A percentile compares a stretch with the other conserved stretches of the same genome.
Evolutionary conservation across 2,797 vertebrate species (phyloP).

Genomic region (Tinamus major): DNA sequence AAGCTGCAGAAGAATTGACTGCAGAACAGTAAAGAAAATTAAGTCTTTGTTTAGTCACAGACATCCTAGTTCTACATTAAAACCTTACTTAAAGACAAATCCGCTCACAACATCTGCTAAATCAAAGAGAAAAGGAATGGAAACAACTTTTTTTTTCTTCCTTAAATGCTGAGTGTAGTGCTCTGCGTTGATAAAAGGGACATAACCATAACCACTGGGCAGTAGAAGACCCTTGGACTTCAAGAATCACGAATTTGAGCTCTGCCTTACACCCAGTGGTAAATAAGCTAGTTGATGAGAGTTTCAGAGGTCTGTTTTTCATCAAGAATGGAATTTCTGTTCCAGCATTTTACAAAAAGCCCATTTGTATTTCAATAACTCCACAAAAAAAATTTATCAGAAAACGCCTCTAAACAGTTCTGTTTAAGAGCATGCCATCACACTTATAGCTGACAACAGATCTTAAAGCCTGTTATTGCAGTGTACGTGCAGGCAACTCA

Average conservation of each 20-base stretch:
- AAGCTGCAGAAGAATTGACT: neutral
- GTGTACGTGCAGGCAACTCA: neutral
- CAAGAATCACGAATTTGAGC: neutral
- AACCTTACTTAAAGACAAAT: neutral
- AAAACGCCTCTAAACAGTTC: neutral
- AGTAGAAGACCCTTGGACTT: neutral
- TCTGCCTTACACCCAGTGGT: neutral
- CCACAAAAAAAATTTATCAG: neutral
- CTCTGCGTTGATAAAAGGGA: neutral
- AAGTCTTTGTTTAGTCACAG: neutral
- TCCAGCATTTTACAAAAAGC: neutral
- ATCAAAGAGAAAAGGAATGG: neutral
- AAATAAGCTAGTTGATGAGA: neutral
- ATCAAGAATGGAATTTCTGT: neutral
- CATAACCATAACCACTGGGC: neutral
- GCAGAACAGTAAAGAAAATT: neutral
- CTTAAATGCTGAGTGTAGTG: neutral
- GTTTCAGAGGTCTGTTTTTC: neutral
- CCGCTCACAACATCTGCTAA: neutral
- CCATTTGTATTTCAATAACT: neutral
- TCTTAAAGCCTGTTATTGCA: neutral
- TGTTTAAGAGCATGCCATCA: neutral
- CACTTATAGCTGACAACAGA: neutral
- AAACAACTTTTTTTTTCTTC: neutral
- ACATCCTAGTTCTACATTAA: neutral